Base-by-base conservation (phyloP, 2,888 invertebrate species). In the Erannis defoliaria region DNA sequence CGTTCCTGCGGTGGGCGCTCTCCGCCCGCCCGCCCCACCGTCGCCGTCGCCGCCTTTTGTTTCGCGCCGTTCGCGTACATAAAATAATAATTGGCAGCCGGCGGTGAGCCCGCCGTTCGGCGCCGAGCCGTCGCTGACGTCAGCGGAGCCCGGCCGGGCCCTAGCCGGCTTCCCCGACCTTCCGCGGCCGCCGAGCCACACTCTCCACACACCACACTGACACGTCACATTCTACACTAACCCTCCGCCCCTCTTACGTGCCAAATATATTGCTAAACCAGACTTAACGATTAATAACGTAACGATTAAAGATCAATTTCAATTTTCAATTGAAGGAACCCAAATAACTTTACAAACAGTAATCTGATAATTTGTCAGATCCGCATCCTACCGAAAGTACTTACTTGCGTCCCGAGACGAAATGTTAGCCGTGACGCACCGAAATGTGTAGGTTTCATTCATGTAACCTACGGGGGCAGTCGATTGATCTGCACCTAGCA, bases 1-100 rank as follows among this genome's bases (percentile, higher is more conserved):
- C 90, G 89, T 84, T 91, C 93, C 94, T 94, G 93, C 92, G 90
- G 90, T 88, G 88, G 89, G 88, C 78, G 79, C 87, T 84, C 78
- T 84, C 88, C 88, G 85, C 89, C 90, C 89, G 88, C 89, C 85
- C 90, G 77, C 89, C 88, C 89, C 88, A 82, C 87, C 74, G 80
- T 81, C 78, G 75, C 78, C 76, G 84, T 77, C 83, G 80, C 84
- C 82, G 86, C 85, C 88, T 90, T 90, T 91, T 90, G 88, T 89
- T 90, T 90, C 86, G 83, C 86, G 86, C 85, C 83, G 84, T 82
- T 86, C 86, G 85, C 86, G 87, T 87, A 86, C 85, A 88, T 89
- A 87, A 92, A 89, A 88, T 89, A 89, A 90, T 91, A 89, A 91
- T 88, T 88, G 86, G 81, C 84, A 86, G 83, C 89, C 86, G 88